A percentile compares a stretch with the other conserved stretches of the same genome.
phyloP scores from a whole-genome alignment of 1,140 invertebrate species.

The Drosophila repletoides region DNA sequence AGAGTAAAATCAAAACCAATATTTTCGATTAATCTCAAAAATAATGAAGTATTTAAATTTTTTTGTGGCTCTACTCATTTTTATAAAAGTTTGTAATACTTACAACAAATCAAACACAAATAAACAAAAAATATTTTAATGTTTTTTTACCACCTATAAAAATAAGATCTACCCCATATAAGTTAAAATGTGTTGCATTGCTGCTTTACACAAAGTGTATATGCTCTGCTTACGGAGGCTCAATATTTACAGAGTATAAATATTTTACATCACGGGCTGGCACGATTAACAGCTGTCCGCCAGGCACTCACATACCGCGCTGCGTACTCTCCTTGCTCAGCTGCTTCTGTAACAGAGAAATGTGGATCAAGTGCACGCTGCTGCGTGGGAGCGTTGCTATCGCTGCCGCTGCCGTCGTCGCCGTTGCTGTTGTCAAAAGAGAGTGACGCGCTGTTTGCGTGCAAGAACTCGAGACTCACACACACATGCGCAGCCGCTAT shows the following conservation, averaged over 20 bases:
- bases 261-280: slow-evolving; percentile 17
- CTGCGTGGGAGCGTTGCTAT: slow-evolving; percentile 28
- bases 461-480: slow-evolving; percentile 30
- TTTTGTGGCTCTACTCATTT: too few species aligned
- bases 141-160: too few species aligned
- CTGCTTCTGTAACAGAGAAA: not conserved
- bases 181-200: too few species aligned
- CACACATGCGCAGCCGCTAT: slow-evolving; percentile 30
- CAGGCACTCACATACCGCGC: not conserved
- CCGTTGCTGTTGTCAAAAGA: too few species aligned
- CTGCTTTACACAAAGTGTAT: not conserved
- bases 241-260: not conserved
- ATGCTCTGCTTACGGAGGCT: slow-evolving; percentile 1
- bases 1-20: too few species aligned
- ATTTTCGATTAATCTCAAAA: too few species aligned
- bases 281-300: slow-evolving; percentile 21
- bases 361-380: slow-evolving; percentile 39
- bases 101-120: too few species aligned
- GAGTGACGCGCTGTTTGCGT: too few species aligned
- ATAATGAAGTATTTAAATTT: too few species aligned
- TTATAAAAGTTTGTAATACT: too few species aligned
- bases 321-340: not conserved
- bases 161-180: too few species aligned
- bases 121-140: too few species aligned
- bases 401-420: not conserved